phyloP scores from a whole-genome alignment of 53 echinoderm and acorn worm genomes.

The Holothuria leucospilota region DNA sequence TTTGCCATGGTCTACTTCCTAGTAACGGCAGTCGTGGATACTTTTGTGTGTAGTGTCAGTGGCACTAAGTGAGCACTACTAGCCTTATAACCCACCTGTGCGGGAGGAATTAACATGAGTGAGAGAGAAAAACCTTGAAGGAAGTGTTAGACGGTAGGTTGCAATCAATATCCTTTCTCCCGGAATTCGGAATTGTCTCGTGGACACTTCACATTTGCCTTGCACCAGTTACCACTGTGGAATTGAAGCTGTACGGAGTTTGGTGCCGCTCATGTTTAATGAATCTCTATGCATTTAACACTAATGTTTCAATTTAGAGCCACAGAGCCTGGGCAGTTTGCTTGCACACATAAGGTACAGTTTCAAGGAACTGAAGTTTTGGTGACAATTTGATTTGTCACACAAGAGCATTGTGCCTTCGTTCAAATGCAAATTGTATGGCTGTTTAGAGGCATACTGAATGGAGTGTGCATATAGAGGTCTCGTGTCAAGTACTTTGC shows the following conservation, averaged over 20 bases:
- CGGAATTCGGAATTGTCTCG: background rate
- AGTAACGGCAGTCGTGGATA: too few relatives aligned
- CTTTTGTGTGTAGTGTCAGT: too few relatives aligned
- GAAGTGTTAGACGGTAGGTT: background rate
- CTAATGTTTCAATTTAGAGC: slow-evolving; percentile 45
- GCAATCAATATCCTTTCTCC: slow-evolving; percentile 34
- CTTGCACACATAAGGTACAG: slow-evolving; percentile 36
- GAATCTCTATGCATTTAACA: slow-evolving; percentile 36
- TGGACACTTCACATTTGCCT: slow-evolving; percentile 50
- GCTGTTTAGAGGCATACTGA: slow-evolving; percentile 27
- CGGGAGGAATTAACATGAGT: too few relatives aligned
- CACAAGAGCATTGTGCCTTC: slow-evolving; percentile 27
- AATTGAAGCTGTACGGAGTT: background rate
- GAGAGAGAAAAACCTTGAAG: slow-evolving; percentile 8
- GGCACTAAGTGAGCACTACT: too few relatives aligned
- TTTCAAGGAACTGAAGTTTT: slow-evolving; percentile 25
- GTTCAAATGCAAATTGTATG: slow-evolving; percentile 31
- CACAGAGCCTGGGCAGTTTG: slow-evolving; percentile 14
- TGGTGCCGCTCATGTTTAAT: slow-evolving; percentile 16
- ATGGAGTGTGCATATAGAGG: slow-evolving; percentile 35
- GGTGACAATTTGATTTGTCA: slow-evolving; percentile 37
- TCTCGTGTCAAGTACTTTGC: slow-evolving; percentile 16
- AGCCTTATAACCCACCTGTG: too few relatives aligned
- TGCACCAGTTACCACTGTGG: slow-evolving; percentile 28
- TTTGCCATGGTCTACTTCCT: too few relatives aligned